phyloP scores from a whole-genome alignment of 2,888 invertebrate genomes.

The Mythimna pallens region DNA sequence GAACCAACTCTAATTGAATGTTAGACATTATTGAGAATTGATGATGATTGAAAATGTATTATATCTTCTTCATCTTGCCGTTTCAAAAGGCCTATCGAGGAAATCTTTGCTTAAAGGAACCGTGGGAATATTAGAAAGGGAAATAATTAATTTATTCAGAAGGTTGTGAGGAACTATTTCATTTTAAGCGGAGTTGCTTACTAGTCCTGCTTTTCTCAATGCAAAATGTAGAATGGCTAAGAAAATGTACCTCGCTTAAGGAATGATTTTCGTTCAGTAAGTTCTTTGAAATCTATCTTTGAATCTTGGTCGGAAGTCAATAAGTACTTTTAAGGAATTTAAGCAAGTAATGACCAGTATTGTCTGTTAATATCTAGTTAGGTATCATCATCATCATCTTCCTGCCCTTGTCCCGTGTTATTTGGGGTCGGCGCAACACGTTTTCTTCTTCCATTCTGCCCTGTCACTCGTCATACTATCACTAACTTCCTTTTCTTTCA shows the following conservation, averaged over 20 bases:
- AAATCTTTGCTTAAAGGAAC: conserved; percentile 23
- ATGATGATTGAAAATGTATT: conserved; percentile 64
- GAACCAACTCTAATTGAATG: conserved; percentile 54
- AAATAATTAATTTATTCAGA: conserved; percentile 44
- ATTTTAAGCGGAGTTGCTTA: background rate
- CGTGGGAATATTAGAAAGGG: conserved; percentile 24
- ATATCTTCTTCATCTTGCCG: conserved; percentile 37
- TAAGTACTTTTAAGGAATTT: too few species aligned
- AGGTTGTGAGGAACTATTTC: conserved; percentile 18
- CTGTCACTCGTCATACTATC: too few species aligned
- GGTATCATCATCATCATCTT: too few species aligned
- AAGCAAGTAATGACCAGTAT: too few species aligned
- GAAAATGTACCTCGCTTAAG: background rate
- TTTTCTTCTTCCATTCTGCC: too few species aligned
- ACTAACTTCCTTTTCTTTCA: too few species aligned
- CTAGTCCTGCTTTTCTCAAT: background rate
- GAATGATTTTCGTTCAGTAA: too few species aligned
- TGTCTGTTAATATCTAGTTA: too few species aligned
- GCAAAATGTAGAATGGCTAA: background rate
- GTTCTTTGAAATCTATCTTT: background rate
- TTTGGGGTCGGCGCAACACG: too few species aligned
- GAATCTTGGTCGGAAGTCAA: background rate
- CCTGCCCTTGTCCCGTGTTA: too few species aligned
- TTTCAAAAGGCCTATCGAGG: conserved; percentile 33
- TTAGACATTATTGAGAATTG: conserved; percentile 59